A percentile compares a stretch with the other conserved stretches of the same genome.
Evolutionary conservation across 2,888 invertebrate genomes (phyloP).

Genomic region (Tachina grossa): DNA sequence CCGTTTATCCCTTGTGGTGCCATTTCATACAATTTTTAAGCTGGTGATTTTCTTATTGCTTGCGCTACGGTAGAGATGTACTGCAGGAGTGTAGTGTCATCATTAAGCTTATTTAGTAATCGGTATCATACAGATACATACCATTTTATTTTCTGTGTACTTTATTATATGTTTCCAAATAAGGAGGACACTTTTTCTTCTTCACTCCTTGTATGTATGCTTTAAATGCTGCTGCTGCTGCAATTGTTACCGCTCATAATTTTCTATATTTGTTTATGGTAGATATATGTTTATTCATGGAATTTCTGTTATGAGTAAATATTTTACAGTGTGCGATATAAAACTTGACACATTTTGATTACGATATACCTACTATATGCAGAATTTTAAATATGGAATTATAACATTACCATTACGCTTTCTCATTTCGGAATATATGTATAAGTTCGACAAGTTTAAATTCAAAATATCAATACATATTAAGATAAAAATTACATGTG

Average conservation of each 20-base stretch:
- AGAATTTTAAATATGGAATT: too few relatives aligned
- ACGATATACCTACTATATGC: too few relatives aligned
- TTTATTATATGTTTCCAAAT: constrained; percentile 60
- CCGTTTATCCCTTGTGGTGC: not conserved
- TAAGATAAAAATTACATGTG: too few relatives aligned
- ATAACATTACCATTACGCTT: not conserved
- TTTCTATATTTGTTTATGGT: constrained; percentile 28
- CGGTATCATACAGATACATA: constrained; percentile 59
- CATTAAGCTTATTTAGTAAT: constrained; percentile 35
- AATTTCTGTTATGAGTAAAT: constrained; percentile 52
- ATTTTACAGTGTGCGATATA: constrained; percentile 32
- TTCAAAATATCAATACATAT: too few relatives aligned
- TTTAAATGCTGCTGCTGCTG: constrained; percentile 34
- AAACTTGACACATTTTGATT: not conserved
- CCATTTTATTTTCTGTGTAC: constrained; percentile 50
- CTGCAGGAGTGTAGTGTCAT: constrained; percentile 33
- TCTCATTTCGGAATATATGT: not conserved
- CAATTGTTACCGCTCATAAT: constrained; percentile 30
- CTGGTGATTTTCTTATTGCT: constrained; percentile 36
- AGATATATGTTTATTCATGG: not conserved
- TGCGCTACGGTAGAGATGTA: constrained; percentile 16
- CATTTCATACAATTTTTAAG: constrained; percentile 39
- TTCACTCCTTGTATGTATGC: constrained; percentile 67
- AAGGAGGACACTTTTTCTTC: constrained; percentile 69
- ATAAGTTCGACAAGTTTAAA: too few relatives aligned